Percentiles rank a stretch among this genome's conserved stretches.
phyloP scores from a whole-genome alignment of 2,113 vertebrate genomes.

The Lophura nycthemera region DNA sequence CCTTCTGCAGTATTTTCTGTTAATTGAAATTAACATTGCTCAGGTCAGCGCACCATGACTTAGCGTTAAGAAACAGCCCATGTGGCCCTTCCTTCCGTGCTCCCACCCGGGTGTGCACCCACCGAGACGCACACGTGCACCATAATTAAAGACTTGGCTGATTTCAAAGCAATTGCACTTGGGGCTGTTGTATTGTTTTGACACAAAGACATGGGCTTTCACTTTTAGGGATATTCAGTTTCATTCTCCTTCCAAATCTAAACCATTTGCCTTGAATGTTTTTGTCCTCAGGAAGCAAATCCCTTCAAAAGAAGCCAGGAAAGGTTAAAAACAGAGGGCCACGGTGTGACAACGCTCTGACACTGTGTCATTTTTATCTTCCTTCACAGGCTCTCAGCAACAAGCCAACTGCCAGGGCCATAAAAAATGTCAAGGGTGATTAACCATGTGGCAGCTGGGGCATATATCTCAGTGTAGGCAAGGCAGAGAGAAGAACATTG shows the following conservation, averaged over 20 bases:
- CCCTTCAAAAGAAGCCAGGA: not conserved
- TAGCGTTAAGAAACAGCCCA: not conserved
- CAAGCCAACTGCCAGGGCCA: not conserved
- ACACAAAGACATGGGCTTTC: not conserved
- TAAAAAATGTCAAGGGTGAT: not conserved
- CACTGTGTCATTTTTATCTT: not conserved
- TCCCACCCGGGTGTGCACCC: not conserved
- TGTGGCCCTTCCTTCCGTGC: not conserved
- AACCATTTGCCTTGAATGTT: not conserved
- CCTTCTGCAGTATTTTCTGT: not conserved
- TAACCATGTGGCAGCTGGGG: not conserved
- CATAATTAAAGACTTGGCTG: not conserved
- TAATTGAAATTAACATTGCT: not conserved
- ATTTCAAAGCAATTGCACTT: not conserved
- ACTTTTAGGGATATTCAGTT: not conserved
- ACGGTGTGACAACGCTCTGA: not conserved
- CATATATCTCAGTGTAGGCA: not conserved
- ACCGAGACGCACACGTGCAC: accelerated
- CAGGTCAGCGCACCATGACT: not conserved
- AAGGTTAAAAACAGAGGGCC: not conserved
- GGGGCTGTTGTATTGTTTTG: not conserved
- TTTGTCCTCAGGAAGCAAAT: not conserved
- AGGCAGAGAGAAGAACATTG: not conserved
- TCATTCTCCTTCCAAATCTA: not conserved
- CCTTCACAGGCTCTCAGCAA: not conserved